These are phyloP conservation scores for Lasioglossum baleicum DNA, from an alignment of 1,140 invertebrate genomes.

Conservation along the genomic window DNA sequence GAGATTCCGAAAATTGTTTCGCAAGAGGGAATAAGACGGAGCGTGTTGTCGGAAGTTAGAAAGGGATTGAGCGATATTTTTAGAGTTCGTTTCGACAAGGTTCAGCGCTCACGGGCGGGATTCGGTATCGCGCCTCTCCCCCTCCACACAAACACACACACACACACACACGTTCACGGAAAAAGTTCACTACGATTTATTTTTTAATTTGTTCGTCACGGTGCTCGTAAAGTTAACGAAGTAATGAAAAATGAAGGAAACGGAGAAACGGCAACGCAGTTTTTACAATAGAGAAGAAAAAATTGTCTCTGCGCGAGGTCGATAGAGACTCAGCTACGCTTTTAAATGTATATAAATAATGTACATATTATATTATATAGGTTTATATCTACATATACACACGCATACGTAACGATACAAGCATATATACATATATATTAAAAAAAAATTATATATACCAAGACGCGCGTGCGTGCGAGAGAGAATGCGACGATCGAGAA, in stretches of 20 bases:
- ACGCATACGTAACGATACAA: slow-evolving; percentile 17
- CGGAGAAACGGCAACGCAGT: background rate
- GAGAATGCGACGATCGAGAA: slow-evolving; percentile 14
- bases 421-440: slow-evolving; percentile 37
- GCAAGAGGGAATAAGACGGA: background rate
- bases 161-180: no score
- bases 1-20: background rate
- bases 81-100: background rate
- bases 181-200: background rate
- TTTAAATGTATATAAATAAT: slow-evolving; percentile 45
- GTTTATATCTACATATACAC: slow-evolving; percentile 25
- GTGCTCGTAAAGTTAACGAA: background rate
- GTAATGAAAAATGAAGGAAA: no score
- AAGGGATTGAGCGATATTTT: slow-evolving; percentile 32
- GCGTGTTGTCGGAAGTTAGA: background rate
- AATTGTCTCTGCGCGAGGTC: background rate
- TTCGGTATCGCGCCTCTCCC: no score
- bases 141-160: no score
- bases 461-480: background rate
- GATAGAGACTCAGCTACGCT: slow-evolving; percentile 22
- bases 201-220: background rate
- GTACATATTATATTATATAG: slow-evolving; percentile 34
- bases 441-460: slow-evolving; percentile 15
- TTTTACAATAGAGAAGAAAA: background rate
- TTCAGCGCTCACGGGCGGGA: no score